phyloP scores from a whole-genome alignment of 2,113 vertebrate species.

The Calidris pugnax region DNA sequence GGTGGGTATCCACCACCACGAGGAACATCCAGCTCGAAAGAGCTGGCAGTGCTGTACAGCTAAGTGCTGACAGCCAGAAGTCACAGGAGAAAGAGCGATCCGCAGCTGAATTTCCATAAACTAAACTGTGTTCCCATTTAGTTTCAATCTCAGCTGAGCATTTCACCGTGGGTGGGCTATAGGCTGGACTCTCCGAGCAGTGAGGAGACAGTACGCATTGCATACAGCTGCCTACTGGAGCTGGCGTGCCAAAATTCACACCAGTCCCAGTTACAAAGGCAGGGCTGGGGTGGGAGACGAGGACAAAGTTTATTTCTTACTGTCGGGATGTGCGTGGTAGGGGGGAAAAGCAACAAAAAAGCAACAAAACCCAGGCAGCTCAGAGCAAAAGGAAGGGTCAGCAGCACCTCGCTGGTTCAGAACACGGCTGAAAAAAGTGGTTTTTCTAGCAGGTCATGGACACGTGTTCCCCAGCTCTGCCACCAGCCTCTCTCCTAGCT shows the following conservation, averaged over 20 bases:
- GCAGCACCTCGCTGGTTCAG: background rate
- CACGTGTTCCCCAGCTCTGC: background rate
- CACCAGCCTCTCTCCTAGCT: background rate
- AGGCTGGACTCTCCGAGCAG: background rate
- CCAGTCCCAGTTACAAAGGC: background rate
- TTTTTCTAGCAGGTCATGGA: background rate
- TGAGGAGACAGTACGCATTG: background rate
- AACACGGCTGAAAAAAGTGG: background rate
- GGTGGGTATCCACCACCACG: background rate
- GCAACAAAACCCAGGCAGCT: background rate
- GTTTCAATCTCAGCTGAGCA: background rate
- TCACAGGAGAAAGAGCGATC: background rate
- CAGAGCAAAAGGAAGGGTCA: background rate
- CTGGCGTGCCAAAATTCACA: background rate
- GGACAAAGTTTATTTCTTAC: background rate
- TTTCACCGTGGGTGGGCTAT: constrained; percentile 56
- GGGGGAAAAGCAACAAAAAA: background rate
- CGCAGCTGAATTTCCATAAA: constrained; percentile 51
- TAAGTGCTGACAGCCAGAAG: constrained; percentile 52
- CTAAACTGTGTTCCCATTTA: constrained; percentile 1
- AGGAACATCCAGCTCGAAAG: constrained; percentile 1
- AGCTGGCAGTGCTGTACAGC: background rate
- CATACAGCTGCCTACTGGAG: background rate
- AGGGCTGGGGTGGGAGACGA: background rate
- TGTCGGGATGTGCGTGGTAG: background rate